Evolutionary conservation across 2,797 vertebrate species (phyloP), one percentile per base, ranked within the genome.

Genomic region (Threskiornis aethiopicus): DNA sequence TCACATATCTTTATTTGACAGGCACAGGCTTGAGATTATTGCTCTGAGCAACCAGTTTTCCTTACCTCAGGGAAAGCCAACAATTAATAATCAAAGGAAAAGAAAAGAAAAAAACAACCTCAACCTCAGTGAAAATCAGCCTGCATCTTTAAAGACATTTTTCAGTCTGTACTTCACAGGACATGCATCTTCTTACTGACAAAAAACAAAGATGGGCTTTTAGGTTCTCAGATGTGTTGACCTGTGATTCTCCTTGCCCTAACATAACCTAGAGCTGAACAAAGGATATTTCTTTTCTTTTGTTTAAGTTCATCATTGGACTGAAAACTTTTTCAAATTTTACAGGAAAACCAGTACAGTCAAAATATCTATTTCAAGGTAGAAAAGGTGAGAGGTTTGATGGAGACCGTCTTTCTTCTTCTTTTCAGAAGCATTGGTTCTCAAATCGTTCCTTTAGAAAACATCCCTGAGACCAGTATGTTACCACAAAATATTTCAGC

Each of bases 1-100:
- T 75, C 85, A 87, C 55, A 16, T 55, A 51, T 62, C 89, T 80
- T 83, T 82, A 78, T 90, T 71, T 89, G 89, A 90, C 91, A 96
- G 73, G 54, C 8, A 2, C 51, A 77, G 72, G 49, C 35, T 81
- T 91, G 72, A 77, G 72, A 78, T 90, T 91, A 89, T 47, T 90
- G 51, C 71, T 93, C 41, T 76, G 14, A 84, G 69, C 4, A 2
- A 54, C 21, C 15, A 20, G 35, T 49, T 89, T 94, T 82, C 25
- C 49, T 91, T 71, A 78, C 42, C 6, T 3, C 31, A 73, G 55
- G 85, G 57, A 61, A 89, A 92, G 39, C 8, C 33, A 92, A 84
- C 11, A 75, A 73, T 35, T 85, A 77, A 94, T 90, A 96, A 93
- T 62, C 72, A 93, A 88, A 96, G 41, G n/a, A 46, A 81, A 52